A percentile compares a stretch with the other conserved stretches of the same genome.
Conservation (phyloP, 2,888 invertebrate genomes). For the Drosophila putrida region DNA sequence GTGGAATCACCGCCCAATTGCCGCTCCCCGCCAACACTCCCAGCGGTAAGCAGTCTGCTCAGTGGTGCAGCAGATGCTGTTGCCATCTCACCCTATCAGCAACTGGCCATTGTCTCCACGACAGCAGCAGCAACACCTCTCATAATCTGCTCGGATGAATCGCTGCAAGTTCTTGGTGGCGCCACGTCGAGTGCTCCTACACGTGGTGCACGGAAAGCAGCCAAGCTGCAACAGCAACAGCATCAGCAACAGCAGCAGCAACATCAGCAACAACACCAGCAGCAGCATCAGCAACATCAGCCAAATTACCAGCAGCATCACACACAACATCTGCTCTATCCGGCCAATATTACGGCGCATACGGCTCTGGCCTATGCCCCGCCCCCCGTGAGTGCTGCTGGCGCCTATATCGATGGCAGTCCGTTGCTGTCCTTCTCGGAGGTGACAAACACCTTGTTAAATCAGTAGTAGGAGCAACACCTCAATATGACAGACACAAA, state of each 20-base stretch:
- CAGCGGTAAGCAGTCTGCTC: constrained; percentile 69
- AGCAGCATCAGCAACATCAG: constrained; percentile 43
- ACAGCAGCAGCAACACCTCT: constrained; percentile 66
- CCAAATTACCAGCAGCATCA: constrained; percentile 67
- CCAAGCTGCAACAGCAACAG: constrained; percentile 54
- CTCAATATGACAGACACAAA: constrained; percentile 8
- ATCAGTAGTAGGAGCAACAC: constrained; percentile 86
- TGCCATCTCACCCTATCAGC: constrained; percentile 66
- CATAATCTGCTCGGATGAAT: constrained; percentile 69
- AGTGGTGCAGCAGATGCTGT: constrained; percentile 49
- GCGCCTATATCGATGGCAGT: constrained; percentile 88
- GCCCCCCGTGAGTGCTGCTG: constrained; percentile 84
- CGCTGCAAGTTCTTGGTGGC: constrained; percentile 56
- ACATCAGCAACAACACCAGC: constrained; percentile 55
- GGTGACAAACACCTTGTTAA: constrained; percentile 91
- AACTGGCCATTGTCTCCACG: constrained; percentile 78
- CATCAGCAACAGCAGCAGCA: constrained; percentile 47
- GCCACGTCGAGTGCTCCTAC: constrained; percentile 20
- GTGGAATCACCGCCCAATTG: constrained; percentile 66
- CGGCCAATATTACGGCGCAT: constrained; percentile 85
- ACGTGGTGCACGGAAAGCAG: constrained; percentile 50
- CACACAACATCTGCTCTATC: constrained; percentile 68
- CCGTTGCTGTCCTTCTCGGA: constrained; percentile 91
- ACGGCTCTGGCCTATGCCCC: constrained; percentile 86
- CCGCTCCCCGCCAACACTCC: constrained; percentile 63